Percentiles rank a stretch among this genome's conserved stretches.
phyloP scores from a whole-genome alignment of 2,797 vertebrate genomes.

The Scleropages formosus region DNA sequence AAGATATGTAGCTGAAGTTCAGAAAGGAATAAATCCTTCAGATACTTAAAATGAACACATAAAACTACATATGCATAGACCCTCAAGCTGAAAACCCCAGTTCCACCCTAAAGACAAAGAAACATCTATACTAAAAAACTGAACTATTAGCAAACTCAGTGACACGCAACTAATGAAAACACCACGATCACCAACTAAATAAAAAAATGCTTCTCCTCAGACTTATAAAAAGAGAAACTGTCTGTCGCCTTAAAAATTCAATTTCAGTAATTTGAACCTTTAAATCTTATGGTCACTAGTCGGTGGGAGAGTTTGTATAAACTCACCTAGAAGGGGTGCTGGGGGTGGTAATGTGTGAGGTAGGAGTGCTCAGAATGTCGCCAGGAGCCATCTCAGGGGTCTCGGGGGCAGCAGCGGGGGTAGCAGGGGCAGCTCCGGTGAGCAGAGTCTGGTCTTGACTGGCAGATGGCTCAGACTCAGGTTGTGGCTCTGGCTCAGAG shows the following conservation, averaged over 20 bases:
- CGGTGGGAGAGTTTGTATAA: not conserved
- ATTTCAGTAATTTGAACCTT: no score
- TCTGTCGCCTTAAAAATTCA: no score
- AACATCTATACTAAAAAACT: not conserved
- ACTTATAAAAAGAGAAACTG: no score
- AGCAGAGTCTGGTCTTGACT: constrained; percentile 61
- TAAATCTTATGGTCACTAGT: no score
- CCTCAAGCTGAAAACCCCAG: not conserved
- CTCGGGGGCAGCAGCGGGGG: constrained; percentile 52
- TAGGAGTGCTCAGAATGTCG: constrained; percentile 83
- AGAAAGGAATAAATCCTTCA: no score
- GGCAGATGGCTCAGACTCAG: constrained; percentile 53
- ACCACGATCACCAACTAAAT: no score
- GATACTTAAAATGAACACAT: not conserved
- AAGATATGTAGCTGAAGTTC: no score
- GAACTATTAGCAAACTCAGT: no score
- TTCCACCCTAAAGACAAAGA: not conserved
- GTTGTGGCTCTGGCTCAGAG: constrained; percentile 47
- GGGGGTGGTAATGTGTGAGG: constrained; percentile 77
- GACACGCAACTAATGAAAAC: no score
- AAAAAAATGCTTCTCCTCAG: no score
- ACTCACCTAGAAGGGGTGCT: constrained; percentile 76
- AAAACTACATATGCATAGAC: not conserved
- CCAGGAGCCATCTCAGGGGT: constrained; percentile 65
- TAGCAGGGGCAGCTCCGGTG: constrained; percentile 46